Conservation (phyloP, 2,888 invertebrate species). For the Limenitis camilla region DNA sequence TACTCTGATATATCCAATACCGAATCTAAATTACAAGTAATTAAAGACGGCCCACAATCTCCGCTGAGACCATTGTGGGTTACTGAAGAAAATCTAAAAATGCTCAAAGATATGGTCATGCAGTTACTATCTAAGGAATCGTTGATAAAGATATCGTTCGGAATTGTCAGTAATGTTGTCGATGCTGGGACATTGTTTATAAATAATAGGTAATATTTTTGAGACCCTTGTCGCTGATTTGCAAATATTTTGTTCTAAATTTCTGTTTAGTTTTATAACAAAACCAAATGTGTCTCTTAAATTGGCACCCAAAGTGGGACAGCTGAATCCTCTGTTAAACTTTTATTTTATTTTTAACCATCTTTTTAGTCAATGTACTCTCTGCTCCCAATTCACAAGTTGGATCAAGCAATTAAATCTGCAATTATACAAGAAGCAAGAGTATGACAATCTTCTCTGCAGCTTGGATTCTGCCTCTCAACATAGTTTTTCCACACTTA, state of each 20-base stretch:
- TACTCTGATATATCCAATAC: conserved; percentile 36
- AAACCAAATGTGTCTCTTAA: no score
- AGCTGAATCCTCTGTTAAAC: no score
- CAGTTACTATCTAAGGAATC: conserved; percentile 47
- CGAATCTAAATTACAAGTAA: conserved; percentile 35
- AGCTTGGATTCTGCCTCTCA: conserved; percentile 47
- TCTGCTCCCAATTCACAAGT: conserved; percentile 65
- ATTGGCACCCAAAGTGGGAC: no score
- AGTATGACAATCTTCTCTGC: conserved; percentile 69
- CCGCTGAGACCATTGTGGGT: conserved; percentile 52
- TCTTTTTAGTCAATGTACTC: conserved; percentile 52
- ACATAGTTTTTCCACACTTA: conserved; percentile 52
- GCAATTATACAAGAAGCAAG: conserved; percentile 70
- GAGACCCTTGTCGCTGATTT: no score
- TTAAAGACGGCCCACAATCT: conserved; percentile 38
- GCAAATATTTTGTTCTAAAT: no score
- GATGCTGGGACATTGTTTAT: conserved; percentile 61
- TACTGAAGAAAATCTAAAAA: conserved; percentile 42
- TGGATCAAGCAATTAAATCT: conserved; percentile 73
- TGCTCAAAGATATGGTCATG: conserved; percentile 34
- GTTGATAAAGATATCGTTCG: conserved; percentile 53
- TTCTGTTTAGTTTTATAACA: no score
- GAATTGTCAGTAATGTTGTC: conserved; percentile 48
- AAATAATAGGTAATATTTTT: conserved; percentile 48
- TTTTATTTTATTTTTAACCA: not conserved